Base-by-base conservation (phyloP, 2,888 invertebrate genomes). In the Amblyjoppa proteus region DNA sequence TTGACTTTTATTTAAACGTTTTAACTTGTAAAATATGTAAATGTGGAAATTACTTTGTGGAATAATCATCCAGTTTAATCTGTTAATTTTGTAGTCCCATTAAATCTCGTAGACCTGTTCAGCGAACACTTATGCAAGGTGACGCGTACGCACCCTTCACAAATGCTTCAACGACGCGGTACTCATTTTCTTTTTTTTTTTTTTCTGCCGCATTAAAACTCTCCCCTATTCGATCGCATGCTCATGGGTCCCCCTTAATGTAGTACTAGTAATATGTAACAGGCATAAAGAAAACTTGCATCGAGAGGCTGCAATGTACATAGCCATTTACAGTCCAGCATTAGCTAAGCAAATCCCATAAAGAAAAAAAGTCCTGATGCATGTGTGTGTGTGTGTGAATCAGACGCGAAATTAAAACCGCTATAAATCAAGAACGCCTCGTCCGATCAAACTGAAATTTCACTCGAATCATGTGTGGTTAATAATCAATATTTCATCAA, bases 181-280 rank as follows among this genome's bases (percentile, higher is more conserved):
- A 71, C 13, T 45, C 74, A 56, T 69, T 41, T 20, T 20, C 0
- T 74, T 68, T 34, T 20, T 20, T 20, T 74, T 68, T 34, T 69
- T 74, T 75, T 0, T 28, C 28, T 25, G 49, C 51, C 70, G 71
- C 61, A 76, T 81, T 81, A 81, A 76, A 76, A 81, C 76, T 70
- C 76, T 41, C 69, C 81, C 81, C 81, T 68, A 16, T 51, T 68
- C 68, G 51, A 53, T 69, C 61, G 28, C 61, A 58, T 49, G 34
- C 38, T 34, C n/a, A 13, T 9, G 11, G 2, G 41, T 41, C 25
- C 34, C 75, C 58, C n/a, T 34, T 69, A 58, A 76, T 51, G 28
- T 75, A 69, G 75, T 81, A 73, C 20, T 75, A 69, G 75, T 81
- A 73, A 81, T 70, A 64, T 38, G 45, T 71, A 61, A 53, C 70